Conservation (phyloP, 2,888 invertebrate species). For the Drosophila mayaguana region DNA sequence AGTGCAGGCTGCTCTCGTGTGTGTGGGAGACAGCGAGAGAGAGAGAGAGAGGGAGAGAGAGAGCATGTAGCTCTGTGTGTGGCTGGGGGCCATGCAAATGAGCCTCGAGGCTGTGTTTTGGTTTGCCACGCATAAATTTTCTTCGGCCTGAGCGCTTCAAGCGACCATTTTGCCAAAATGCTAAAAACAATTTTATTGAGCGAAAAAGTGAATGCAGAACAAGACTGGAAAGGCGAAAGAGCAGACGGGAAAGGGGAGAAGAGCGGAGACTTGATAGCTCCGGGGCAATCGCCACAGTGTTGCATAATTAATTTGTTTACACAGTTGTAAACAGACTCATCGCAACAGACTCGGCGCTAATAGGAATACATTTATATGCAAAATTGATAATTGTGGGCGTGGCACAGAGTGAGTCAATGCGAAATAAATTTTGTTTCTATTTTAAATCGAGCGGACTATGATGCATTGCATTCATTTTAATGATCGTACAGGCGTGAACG, state of each 20-base stretch:
- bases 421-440: not conserved
- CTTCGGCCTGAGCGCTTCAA: slow-evolving; percentile 61
- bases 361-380: slow-evolving; percentile 38
- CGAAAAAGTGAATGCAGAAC: slow-evolving; percentile 10
- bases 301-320: slow-evolving; percentile 80
- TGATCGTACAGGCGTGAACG: too few relatives aligned
- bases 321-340: slow-evolving; percentile 74
- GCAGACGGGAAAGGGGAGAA: not conserved
- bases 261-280: slow-evolving; percentile 12
- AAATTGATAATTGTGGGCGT: not conserved
- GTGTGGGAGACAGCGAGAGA: slow-evolving; percentile 2
- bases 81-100: slow-evolving; percentile 58
- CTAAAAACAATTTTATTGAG: slow-evolving; percentile 61
- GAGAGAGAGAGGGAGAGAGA: not conserved
- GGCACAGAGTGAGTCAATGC: not conserved
- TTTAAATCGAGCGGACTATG: not conserved
- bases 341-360: slow-evolving; percentile 17
- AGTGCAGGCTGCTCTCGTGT: slow-evolving; percentile 43
- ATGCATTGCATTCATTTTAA: not conserved
- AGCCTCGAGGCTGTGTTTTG: slow-evolving; percentile 66
- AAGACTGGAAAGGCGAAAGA: not conserved
- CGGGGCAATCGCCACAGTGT: slow-evolving; percentile 30
- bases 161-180: slow-evolving; percentile 63
- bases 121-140: slow-evolving; percentile 73
- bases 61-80: slow-evolving; percentile 24